These are phyloP conservation scores for Bombycilla garrulus DNA, from an alignment of 2,113 vertebrate genomes.

Conservation along the genomic window DNA sequence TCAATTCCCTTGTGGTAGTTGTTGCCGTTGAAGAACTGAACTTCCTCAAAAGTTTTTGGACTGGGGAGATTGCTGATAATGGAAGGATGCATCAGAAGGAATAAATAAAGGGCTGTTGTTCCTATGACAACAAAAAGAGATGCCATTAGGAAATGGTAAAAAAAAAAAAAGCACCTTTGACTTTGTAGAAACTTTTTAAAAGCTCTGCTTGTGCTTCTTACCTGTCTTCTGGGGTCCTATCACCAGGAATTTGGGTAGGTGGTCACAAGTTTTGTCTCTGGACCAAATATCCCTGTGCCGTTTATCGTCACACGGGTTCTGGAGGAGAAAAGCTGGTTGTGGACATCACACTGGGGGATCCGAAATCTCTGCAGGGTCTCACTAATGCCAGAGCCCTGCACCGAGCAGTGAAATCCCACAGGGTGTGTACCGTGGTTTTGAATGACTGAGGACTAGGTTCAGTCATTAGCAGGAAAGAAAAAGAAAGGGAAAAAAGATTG, in stretches of 20 bases:
- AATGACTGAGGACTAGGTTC: neutral
- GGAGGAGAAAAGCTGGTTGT: neutral
- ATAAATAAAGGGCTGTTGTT: constrained; percentile 97
- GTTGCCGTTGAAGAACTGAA: constrained; percentile 98
- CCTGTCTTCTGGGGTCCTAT: constrained; percentile 85
- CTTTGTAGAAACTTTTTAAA: neutral
- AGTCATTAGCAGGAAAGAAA: neutral
- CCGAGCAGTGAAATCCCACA: neutral
- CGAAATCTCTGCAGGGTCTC: neutral
- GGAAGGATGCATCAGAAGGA: constrained; percentile 97
- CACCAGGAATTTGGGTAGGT: constrained; percentile 81
- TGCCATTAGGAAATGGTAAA: neutral
- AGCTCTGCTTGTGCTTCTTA: neutral
- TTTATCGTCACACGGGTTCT: constrained; percentile 83
- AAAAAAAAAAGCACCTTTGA: neutral
- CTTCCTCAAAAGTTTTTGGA: constrained; percentile 94
- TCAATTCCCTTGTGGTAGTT: constrained; percentile 98
- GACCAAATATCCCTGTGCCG: constrained; percentile 84
- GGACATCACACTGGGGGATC: neutral
- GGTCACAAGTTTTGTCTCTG: constrained; percentile 80
- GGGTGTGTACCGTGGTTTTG: neutral
- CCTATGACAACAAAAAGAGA: constrained; percentile 73
- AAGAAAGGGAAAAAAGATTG: neutral
- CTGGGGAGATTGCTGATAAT: constrained; percentile 95
- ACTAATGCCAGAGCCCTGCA: neutral